A percentile compares a stretch with the other conserved stretches of the same genome.
These are phyloP conservation scores for Folsomia candida DNA, from an alignment of 2,888 invertebrate species.

Conservation along the genomic window DNA sequence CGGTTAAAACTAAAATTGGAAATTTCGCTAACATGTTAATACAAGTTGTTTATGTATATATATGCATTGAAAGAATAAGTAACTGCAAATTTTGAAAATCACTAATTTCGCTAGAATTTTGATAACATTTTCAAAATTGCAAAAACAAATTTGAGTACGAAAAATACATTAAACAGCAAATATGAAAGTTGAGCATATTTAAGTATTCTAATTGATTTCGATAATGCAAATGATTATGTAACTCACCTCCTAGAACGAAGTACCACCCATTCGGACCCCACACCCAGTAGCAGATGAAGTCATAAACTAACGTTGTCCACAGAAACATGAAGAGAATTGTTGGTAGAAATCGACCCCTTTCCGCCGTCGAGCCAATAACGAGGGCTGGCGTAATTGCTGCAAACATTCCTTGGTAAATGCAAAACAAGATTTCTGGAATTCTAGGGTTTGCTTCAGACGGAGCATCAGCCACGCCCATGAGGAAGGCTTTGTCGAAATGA, in stretches of 20 bases:
- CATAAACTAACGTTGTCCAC: slow-evolving; percentile 7
- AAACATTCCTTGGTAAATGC: slow-evolving; percentile 7
- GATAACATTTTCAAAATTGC: too few species aligned
- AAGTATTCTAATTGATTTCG: background rate
- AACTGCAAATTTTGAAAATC: background rate
- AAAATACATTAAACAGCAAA: too few species aligned
- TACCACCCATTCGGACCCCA: slow-evolving; percentile 22
- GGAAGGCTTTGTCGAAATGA: slow-evolving; percentile 4
- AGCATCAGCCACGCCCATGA: background rate
- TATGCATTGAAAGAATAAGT: too few species aligned
- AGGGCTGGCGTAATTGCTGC: too few species aligned
- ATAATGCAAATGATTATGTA: background rate
- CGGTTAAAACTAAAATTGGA: too few species aligned
- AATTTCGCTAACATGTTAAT: too few species aligned
- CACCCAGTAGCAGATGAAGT: slow-evolving; percentile 15
- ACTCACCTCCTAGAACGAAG: background rate
- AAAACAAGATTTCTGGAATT: slow-evolving; percentile 10
- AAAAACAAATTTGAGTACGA: too few species aligned
- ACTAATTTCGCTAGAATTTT: too few species aligned
- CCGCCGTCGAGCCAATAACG: slow-evolving; percentile 6
- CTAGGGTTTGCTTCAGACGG: background rate
- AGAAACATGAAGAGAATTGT: slow-evolving; percentile 9
- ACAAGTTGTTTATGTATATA: too few species aligned
- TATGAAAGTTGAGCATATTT: too few species aligned
- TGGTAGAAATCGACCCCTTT: slow-evolving; percentile 4